phyloP scores from a whole-genome alignment of 2,797 vertebrate species.

The Pangasius sanitwongsei region DNA sequence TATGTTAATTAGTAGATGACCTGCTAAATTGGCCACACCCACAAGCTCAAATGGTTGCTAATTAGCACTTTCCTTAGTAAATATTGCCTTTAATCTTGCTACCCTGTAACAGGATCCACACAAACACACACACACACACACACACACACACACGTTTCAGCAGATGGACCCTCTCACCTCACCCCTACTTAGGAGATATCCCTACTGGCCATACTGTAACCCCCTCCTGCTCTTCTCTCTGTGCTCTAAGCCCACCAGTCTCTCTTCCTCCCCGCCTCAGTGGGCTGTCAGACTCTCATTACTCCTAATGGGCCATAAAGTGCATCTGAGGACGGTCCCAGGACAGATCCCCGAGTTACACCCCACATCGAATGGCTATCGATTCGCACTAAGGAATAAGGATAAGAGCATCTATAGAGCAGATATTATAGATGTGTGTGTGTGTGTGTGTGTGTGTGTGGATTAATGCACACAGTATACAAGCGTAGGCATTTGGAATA shows the following conservation, averaged over 20 bases:
- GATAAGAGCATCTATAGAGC: constrained; percentile 1
- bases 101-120: constrained; percentile 3
- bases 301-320: constrained; percentile 42
- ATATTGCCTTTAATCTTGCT: background rate
- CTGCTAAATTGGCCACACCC: background rate
- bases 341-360: constrained; percentile 15
- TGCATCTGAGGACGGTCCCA: constrained; percentile 25
- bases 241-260: background rate
- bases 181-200: background rate
- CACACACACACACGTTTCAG: constrained; percentile 4
- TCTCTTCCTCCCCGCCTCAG: background rate
- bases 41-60: constrained; percentile 14
- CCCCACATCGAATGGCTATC: background rate
- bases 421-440: background rate
- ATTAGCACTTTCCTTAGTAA: background rate
- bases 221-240: background rate
- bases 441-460: background rate
- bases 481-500: background rate
- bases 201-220: background rate
- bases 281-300: constrained; percentile 30
- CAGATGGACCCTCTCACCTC: background rate
- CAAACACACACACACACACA: constrained; percentile 12
- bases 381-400: background rate
- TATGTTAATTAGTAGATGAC: background rate
- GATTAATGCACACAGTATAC: background rate